These are phyloP conservation scores for Brienomyrus brachyistius DNA, from an alignment of 2,113 vertebrate genomes.

Conservation along the genomic window DNA sequence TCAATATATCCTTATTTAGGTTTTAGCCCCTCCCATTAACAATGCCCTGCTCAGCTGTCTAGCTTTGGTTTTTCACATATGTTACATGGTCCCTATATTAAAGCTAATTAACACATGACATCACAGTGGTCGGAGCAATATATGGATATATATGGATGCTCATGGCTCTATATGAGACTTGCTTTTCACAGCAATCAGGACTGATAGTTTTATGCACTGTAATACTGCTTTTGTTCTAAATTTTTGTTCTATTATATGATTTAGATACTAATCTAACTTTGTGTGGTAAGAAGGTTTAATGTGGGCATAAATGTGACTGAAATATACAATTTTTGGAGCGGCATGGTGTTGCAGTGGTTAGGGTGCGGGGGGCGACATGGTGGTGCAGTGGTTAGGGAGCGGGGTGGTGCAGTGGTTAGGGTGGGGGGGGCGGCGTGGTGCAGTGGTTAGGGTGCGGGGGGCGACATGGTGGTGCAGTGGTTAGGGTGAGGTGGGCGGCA, in stretches of 20 bases:
- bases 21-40: no score
- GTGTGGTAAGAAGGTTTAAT: not conserved
- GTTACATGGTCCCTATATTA: not conserved
- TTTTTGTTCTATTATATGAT: not conserved
- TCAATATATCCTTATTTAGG: no score
- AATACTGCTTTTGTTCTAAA: not conserved
- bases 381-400: no score
- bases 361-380: no score
- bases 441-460: no score
- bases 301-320: not conserved
- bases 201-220: not conserved
- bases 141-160: not conserved
- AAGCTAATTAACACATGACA: not conserved
- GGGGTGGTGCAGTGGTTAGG: no score
- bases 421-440: no score
- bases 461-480: no score
- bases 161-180: not conserved
- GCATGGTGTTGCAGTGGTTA: no score
- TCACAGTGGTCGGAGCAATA: not conserved
- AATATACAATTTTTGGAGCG: no score
- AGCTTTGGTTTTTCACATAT: not conserved
- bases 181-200: not conserved
- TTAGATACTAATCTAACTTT: not conserved
- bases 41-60: no score
- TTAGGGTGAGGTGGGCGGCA: no score